A percentile compares a stretch with the other conserved stretches of the same genome.
phyloP scores from a whole-genome alignment of 2,113 vertebrate genomes.

The Hyaena hyaena region DNA sequence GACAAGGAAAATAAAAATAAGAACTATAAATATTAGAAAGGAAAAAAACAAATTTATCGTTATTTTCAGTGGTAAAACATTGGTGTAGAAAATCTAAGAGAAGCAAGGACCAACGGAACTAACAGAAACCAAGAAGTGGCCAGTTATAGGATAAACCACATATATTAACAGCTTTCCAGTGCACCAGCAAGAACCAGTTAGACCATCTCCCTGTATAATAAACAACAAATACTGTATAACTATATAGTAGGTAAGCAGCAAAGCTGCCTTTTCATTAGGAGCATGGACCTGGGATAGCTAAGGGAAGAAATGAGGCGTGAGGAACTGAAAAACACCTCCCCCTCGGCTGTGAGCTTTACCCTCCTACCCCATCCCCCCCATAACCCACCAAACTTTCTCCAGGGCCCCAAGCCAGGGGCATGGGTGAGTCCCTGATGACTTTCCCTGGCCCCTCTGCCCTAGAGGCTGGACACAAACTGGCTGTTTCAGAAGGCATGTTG shows the following conservation, averaged over 20 bases:
- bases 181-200: neutral
- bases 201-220: neutral
- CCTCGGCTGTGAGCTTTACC: neutral
- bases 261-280: neutral
- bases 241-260: neutral
- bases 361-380: neutral
- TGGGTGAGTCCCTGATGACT: neutral
- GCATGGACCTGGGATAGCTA: neutral
- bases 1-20: conserved; percentile 3
- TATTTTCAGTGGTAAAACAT: neutral
- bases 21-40: neutral
- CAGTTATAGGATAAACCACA: neutral
- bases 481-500: neutral
- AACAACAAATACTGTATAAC: neutral
- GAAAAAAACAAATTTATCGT: conserved; percentile 40
- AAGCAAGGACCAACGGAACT: neutral
- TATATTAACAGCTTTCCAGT: neutral
- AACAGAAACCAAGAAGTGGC: neutral
- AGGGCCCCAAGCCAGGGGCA: neutral
- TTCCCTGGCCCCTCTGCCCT: neutral
- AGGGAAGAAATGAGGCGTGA: rapidly evolving
- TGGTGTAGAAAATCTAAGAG: neutral
- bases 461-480: neutral
- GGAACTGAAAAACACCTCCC: neutral
- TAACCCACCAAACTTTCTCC: neutral